Conservation (phyloP, 2,113 vertebrate species). For the Bungarus multicinctus region DNA sequence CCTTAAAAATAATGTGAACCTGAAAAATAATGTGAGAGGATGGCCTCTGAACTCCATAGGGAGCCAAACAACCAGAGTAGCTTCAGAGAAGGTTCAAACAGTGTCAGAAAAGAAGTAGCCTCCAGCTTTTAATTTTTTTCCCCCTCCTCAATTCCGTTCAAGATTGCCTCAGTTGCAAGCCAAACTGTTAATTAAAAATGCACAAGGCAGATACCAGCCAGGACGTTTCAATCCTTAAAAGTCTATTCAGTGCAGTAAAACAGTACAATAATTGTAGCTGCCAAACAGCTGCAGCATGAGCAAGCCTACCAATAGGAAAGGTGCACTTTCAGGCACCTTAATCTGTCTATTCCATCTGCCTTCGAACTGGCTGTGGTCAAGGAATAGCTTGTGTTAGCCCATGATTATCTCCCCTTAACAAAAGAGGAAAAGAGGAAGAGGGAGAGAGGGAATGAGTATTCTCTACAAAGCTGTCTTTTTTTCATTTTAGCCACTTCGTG, state of each 20-base stretch:
- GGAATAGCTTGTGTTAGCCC: slow-evolving; percentile 5
- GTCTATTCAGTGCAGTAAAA: not conserved
- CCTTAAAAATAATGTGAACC: not conserved
- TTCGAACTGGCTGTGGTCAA: not conserved
- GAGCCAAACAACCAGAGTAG: not conserved
- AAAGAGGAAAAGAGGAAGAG: not conserved
- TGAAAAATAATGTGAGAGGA: not conserved
- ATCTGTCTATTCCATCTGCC: slow-evolving; percentile 14
- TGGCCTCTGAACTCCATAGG: not conserved
- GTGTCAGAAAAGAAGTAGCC: not conserved
- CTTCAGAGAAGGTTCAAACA: not conserved
- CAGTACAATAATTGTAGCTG: slow-evolving; percentile 15
- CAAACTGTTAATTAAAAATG: slow-evolving; percentile 22
- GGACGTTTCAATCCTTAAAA: slow-evolving; percentile 2
- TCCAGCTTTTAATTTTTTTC: not conserved
- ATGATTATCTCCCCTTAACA: not conserved
- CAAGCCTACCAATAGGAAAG: not conserved
- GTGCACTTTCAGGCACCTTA: not conserved
- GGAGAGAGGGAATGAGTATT: not conserved
- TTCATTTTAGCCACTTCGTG: not conserved
- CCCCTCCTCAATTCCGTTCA: not conserved
- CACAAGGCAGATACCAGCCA: not conserved
- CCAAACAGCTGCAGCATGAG: not conserved
- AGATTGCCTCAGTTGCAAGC: not conserved
- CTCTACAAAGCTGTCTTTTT: not conserved